These are phyloP conservation scores for Muscicapa adusta DNA, from an alignment of 2,113 vertebrate genomes.

Conservation along the genomic window DNA sequence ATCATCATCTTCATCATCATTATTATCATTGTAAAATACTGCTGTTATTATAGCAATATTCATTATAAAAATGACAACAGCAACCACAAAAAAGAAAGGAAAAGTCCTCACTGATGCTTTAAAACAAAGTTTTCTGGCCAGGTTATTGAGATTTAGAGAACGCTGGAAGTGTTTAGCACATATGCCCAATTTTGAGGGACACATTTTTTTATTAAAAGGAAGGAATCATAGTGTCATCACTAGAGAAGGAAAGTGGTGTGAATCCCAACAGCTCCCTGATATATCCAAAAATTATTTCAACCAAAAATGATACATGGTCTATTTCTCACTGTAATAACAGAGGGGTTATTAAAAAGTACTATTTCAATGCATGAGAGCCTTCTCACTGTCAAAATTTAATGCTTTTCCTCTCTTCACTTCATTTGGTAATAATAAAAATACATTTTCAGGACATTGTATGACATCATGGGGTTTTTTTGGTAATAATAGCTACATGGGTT, in stretches of 20 bases:
- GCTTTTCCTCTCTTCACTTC: not conserved
- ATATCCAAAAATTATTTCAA: not conserved
- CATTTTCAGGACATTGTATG: not conserved
- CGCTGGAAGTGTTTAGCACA: not conserved
- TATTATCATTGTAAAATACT: not conserved
- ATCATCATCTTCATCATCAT: not conserved
- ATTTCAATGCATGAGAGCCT: not conserved
- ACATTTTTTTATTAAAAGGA: not conserved
- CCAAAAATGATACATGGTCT: not conserved
- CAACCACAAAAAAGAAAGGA: not conserved
- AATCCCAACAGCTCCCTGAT: not conserved
- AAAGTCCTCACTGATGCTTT: not conserved
- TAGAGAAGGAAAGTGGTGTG: not conserved
- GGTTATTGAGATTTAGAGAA: not conserved
- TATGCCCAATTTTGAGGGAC: not conserved
- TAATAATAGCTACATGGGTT: conserved; percentile 4
- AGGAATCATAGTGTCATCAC: not conserved
- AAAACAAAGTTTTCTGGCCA: not conserved
- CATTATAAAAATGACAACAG: not conserved
- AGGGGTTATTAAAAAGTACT: not conserved
- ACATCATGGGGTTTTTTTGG: not conserved
- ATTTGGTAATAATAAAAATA: conserved; percentile 8
- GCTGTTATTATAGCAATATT: not conserved
- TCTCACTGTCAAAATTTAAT: not conserved
- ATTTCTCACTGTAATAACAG: not conserved